phyloP scores from a whole-genome alignment of 2,797 vertebrate species.

The Pempheris klunzingeri region DNA sequence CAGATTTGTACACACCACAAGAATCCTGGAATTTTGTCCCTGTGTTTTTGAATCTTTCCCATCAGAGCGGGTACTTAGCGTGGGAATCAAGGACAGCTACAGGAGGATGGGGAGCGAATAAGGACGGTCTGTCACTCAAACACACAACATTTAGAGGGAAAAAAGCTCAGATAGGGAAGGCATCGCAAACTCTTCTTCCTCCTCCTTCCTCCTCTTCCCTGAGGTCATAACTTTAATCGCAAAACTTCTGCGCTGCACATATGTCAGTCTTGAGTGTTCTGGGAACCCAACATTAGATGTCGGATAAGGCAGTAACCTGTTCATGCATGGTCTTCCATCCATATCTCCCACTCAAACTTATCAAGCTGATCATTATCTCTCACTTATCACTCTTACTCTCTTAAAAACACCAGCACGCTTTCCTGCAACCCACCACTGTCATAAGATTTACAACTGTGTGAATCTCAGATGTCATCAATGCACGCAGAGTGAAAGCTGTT shows the following conservation, averaged over 20 bases:
- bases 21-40: constrained; percentile 62
- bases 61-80: constrained; percentile 67
- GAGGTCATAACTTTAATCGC: constrained; percentile 23
- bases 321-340: constrained; percentile 65
- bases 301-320: constrained; percentile 73
- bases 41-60: constrained; percentile 75
- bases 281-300: constrained; percentile 71
- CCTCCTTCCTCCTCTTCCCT: constrained; percentile 14
- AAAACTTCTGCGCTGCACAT: neutral
- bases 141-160: constrained; percentile 60
- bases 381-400: constrained; percentile 42
- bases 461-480: constrained; percentile 53
- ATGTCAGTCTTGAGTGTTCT: constrained; percentile 45
- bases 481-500: constrained; percentile 36
- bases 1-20: constrained; percentile 56
- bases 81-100: constrained; percentile 84
- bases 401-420: constrained; percentile 42
- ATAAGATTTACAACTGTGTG: constrained; percentile 57
- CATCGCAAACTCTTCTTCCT: neutral
- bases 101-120: constrained; percentile 75
- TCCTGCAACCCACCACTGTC: constrained; percentile 25
- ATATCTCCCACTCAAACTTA: constrained; percentile 43
- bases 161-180: constrained; percentile 27
- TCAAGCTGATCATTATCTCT: constrained; percentile 65
- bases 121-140: constrained; percentile 64